phyloP scores from a whole-genome alignment of 2,888 invertebrate species.

The Azorinus chamasolen region DNA sequence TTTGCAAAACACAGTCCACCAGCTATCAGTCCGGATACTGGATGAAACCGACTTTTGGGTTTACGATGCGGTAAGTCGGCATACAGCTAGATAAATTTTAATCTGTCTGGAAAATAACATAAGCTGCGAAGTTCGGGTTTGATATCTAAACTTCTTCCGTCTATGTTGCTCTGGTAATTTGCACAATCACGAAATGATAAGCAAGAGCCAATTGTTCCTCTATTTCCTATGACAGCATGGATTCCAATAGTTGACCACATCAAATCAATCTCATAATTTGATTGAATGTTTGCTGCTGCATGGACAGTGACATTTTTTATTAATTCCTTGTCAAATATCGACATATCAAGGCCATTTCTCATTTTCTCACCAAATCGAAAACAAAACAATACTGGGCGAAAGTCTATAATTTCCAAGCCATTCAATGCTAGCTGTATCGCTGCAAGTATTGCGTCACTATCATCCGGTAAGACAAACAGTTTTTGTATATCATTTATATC shows the following conservation, averaged over 20 bases:
- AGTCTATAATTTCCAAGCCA: not conserved
- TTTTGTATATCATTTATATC: constrained; percentile 31
- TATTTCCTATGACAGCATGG: constrained; percentile 26
- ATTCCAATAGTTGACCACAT: constrained; percentile 44
- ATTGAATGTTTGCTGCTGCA: constrained; percentile 28
- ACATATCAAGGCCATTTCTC: constrained; percentile 18
- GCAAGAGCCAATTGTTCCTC: constrained; percentile 36
- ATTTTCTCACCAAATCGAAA: constrained; percentile 58
- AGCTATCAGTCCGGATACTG: constrained; percentile 47
- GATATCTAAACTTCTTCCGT: constrained; percentile 41
- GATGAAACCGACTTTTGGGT: constrained; percentile 42
- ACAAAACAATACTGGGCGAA: constrained; percentile 35
- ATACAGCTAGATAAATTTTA: constrained; percentile 55
- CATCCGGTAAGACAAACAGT: constrained; percentile 48
- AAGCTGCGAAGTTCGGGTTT: constrained; percentile 19
- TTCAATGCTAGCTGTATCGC: constrained; percentile 29
- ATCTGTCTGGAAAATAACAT: constrained; percentile 14
- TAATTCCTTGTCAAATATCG: constrained; percentile 3
- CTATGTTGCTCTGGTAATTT: constrained; percentile 40
- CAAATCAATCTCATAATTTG: constrained; percentile 33
- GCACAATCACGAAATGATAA: constrained; percentile 40
- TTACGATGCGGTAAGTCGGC: constrained; percentile 43
- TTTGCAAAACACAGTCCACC: constrained; percentile 26
- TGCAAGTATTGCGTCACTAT: constrained; percentile 22
- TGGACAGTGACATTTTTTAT: constrained; percentile 27